These are phyloP conservation scores for Cyprinodon tularosa DNA, from an alignment of 2,113 vertebrate species.

Conservation along the genomic window DNA sequence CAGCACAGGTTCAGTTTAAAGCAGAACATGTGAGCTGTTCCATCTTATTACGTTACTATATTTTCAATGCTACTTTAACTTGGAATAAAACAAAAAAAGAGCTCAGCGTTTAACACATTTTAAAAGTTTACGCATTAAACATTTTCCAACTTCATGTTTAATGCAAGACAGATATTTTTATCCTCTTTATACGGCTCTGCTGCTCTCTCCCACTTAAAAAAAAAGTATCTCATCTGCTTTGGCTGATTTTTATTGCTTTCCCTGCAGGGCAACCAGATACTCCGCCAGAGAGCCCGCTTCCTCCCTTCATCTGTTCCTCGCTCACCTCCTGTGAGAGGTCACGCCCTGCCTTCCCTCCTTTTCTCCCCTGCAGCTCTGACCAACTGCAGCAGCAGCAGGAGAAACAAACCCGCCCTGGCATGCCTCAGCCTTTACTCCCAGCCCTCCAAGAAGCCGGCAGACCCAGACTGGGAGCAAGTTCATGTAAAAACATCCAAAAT, in stretches of 20 bases:
- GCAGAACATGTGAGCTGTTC: too few relatives aligned
- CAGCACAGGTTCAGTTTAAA: too few relatives aligned
- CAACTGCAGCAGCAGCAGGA: conserved; percentile 29
- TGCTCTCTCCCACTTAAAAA: not conserved
- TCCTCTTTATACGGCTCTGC: not conserved
- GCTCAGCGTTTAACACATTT: not conserved
- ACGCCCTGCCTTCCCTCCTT: conserved; percentile 9
- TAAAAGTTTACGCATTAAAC: not conserved
- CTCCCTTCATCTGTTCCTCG: conserved; percentile 42
- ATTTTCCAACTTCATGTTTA: not conserved
- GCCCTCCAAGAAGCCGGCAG: conserved; percentile 12
- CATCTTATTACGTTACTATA: too few relatives aligned
- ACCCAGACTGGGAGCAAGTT: not conserved
- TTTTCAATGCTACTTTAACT: too few relatives aligned
- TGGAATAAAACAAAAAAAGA: too few relatives aligned
- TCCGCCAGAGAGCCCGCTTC: conserved; percentile 18
- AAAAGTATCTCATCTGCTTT: conserved; percentile 2
- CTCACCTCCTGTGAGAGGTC: conserved; percentile 43
- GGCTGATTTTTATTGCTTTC: conserved; percentile 47
- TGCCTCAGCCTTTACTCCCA: conserved; percentile 27
- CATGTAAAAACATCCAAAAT: not conserved
- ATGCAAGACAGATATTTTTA: not conserved
- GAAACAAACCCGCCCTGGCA: conserved; percentile 33
- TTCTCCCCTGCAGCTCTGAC: conserved; percentile 19
- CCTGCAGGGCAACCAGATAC: conserved; percentile 56